Base-by-base conservation (phyloP, 2,797 vertebrate species). In the Micropoecilia bifurca region DNA sequence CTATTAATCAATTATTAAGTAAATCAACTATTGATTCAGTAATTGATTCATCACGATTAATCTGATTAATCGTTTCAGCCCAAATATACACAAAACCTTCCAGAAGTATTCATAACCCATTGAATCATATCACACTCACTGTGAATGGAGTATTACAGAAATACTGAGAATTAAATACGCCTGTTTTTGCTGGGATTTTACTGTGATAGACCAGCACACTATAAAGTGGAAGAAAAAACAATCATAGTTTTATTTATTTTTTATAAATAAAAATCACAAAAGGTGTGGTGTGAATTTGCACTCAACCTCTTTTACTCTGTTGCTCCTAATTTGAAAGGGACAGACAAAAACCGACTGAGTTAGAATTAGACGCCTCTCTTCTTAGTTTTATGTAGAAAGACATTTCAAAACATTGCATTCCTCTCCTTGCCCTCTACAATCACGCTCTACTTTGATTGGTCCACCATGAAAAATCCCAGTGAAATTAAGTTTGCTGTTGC, bases 31-130 rank as follows among this genome's bases (percentile, higher is more conserved):
- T 22, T 53, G 47, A 4, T 48, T 48, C 16, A 48, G 47, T 20
- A 48, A 48, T 18, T 20, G 47, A 48, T 48, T 48, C 47, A 48
- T 48, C 47, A 48, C 1, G 2, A 53, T 53, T 8, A 53, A 53
- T 53, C 22, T 1, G 6, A 53, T 53, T 9, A 25, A 53, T 53
- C 20, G 4, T 25, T 53, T 53, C 50, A 53, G 22, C 6, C 50
- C 50, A 48, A 48, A 48, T 75, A 59, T 55, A 55, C 30, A 68
- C 68, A 22, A 12, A n/a, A 0, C 33, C 71, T 84, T 77, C 71
- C 53, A 16, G 22, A 16, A 68, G 39, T 25, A 46, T 85, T 77
- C 76, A 47, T 78, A 46, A 47, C 57, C 48, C 22, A 30, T 71
- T 47, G 16, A 85, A 61, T 69, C 25, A 47, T 18, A 47, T 47